These are phyloP conservation scores for Thamnophis sirtalis DNA, from an alignment of 2,113 vertebrate species.

Conservation along the genomic window DNA sequence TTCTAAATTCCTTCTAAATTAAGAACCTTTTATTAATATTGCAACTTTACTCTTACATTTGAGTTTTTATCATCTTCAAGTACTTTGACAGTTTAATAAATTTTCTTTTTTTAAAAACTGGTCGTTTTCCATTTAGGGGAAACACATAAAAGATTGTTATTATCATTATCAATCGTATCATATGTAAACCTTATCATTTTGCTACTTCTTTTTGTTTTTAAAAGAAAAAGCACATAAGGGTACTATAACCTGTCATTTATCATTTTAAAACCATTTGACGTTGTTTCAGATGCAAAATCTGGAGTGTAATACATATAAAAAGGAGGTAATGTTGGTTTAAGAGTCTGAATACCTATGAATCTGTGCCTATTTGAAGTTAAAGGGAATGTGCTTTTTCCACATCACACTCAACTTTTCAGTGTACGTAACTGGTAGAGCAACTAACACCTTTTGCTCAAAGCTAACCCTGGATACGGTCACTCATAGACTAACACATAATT, in stretches of 20 bases:
- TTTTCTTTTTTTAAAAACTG: not conserved
- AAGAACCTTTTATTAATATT: not conserved
- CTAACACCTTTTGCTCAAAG: not conserved
- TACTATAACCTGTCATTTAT: not conserved
- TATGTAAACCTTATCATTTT: not conserved
- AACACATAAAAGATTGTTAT: not conserved
- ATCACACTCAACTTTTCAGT: not conserved
- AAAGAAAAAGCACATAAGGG: not conserved
- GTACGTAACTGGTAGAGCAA: not conserved
- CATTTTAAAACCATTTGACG: not conserved
- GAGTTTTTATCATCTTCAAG: not conserved
- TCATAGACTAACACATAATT: conserved; percentile 25
- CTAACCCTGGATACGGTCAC: not conserved
- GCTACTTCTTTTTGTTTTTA: not conserved
- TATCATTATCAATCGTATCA: no score
- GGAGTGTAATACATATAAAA: not conserved
- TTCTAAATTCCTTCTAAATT: not conserved
- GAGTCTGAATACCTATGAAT: not conserved
- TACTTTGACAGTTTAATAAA: not conserved
- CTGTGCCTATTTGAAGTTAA: not conserved
- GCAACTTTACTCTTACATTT: not conserved
- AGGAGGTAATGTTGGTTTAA: not conserved
- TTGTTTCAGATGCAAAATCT: not conserved
- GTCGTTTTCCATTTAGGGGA: not conserved
- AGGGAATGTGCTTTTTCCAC: not conserved